phyloP scores from a whole-genome alignment of 2,888 invertebrate species.

The Coremacera marginata region DNA sequence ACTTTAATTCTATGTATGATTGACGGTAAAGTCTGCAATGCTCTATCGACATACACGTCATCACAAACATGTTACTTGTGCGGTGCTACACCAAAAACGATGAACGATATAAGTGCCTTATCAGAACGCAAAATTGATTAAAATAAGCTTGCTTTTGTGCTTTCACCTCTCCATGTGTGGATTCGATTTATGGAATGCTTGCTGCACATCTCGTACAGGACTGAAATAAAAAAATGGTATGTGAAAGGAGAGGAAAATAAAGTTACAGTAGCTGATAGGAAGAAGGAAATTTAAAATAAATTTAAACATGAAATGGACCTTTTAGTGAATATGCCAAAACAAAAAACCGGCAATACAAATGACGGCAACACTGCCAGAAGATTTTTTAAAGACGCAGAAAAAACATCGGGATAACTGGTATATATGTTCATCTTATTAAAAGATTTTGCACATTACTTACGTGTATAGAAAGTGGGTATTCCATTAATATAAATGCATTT shows the following conservation, averaged over 20 bases:
- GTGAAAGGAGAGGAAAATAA: too few relatives aligned
- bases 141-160: too few relatives aligned
- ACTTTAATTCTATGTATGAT: background rate
- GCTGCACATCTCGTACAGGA: slow-evolving; percentile 14
- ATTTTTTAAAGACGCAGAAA: slow-evolving; percentile 7
- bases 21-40: background rate
- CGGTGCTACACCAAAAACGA: slow-evolving; percentile 7
- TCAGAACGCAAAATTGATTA: too few relatives aligned
- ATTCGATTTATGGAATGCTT: slow-evolving; percentile 26
- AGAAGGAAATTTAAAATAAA: too few relatives aligned
- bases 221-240: background rate
- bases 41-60: background rate
- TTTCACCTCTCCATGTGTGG: background rate
- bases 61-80: slow-evolving; percentile 17
- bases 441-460: background rate
- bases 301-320: background rate
- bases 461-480: too few relatives aligned
- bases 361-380: background rate
- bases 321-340: slow-evolving; percentile 18
- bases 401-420: slow-evolving; percentile 3
- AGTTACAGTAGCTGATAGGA: too few relatives aligned
- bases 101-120: background rate
- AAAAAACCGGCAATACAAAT: slow-evolving; percentile 7
- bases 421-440: background rate
- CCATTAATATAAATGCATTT: too few relatives aligned